Conservation (phyloP, 2,888 invertebrate genomes). For the Mesochorus sp. region DNA sequence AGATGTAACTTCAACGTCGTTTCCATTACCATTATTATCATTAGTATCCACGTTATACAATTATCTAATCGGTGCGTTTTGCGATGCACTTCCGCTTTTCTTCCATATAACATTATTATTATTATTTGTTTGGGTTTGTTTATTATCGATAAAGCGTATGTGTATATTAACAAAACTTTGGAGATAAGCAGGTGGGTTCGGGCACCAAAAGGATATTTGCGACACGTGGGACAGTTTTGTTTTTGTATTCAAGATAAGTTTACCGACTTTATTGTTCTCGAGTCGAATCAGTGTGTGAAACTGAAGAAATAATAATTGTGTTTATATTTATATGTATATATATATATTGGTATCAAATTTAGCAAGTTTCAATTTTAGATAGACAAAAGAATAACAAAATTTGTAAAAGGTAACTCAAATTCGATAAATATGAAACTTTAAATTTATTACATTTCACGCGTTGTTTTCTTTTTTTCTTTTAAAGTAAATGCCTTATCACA, state of each 20-base stretch:
- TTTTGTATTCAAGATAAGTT: neutral
- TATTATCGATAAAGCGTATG: conserved; percentile 61
- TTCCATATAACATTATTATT: conserved; percentile 18
- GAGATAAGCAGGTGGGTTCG: conserved; percentile 47
- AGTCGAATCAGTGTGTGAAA: conserved; percentile 2
- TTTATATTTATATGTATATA: too few species aligned
- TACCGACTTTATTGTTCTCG: conserved; percentile 19
- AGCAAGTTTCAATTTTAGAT: too few species aligned
- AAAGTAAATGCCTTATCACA: too few species aligned
- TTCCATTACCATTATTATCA: conserved; percentile 43
- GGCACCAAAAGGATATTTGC: conserved; percentile 46
- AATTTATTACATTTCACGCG: too few species aligned
- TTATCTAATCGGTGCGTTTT: conserved; percentile 48
- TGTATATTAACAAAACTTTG: too few species aligned
- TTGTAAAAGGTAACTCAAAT: too few species aligned
- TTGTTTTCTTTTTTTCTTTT: too few species aligned
- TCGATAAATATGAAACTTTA: too few species aligned
- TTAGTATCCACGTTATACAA: conserved; percentile 56
- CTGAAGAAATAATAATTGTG: too few species aligned
- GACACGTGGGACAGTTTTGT: conserved; percentile 1
- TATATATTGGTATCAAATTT: too few species aligned
- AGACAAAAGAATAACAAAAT: too few species aligned
- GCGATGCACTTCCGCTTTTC: conserved; percentile 27
- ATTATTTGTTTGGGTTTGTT: conserved; percentile 8
- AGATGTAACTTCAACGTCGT: neutral